Base-by-base conservation (phyloP, 1,140 invertebrate species). In the Vanessa tameamea region DNA sequence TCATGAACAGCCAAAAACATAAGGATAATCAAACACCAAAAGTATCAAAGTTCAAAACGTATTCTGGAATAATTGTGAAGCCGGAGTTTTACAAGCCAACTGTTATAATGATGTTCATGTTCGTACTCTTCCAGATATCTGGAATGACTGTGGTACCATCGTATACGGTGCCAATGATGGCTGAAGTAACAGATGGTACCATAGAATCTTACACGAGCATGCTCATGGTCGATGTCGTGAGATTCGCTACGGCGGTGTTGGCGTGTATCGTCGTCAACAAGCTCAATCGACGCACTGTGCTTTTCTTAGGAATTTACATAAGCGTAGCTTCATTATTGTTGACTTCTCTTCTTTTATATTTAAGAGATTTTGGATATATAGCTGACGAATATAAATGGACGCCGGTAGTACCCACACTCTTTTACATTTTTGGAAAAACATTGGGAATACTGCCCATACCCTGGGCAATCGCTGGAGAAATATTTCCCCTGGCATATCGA, bases 391-490 rank as follows among this genome's bases (percentile, higher is more conserved):
- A 88, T 59, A 86, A 87, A 81, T 92, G 91, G 91, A 75, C 78
- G 0, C 91, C 91, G 0, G 82, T 89, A 0, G 83, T 91, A 69
- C 88, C 89, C 4, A 88, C 85, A 8, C 48, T 91, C 4, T 37
- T 77, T 0, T 92, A 92, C 43, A 91, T 92, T 67, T 90, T 91
- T 66, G 89, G 89, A 5, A 90, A 91, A 57, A 91, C 88, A 0
- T 69, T 93, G 48, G 93, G 93, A 0, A 90, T 93, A 47, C 72
- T 93, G 12, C 92, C 93, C 1, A 82, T 95, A 43, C 95, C 95
- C 0, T 95, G 94, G 94, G 91, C 94, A 9, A 91, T 94, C 65
- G 91, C 92, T 53, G 93, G 93, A 11, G 93, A 94, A 80, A 85
- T 95, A 6, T 94, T 94, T 61, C 93, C 93, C 0, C 72, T 91